Base-by-base conservation (phyloP, 2,888 invertebrate species). In the Drosophila macrothrix region DNA sequence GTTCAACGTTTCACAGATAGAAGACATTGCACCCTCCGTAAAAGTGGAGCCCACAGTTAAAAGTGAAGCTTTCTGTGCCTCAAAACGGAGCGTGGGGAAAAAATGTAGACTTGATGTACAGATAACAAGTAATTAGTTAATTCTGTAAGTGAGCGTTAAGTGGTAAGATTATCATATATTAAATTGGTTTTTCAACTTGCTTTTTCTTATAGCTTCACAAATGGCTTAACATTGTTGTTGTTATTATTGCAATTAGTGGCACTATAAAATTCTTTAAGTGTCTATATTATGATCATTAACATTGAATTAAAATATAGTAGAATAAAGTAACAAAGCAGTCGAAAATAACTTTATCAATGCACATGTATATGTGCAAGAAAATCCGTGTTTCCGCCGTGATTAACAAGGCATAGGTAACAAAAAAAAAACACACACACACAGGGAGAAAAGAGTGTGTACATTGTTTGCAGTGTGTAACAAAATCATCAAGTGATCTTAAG, bases 1-100 rank as follows among this genome's bases (percentile, higher is more conserved):
- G 58, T 84, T 82, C 82, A 83, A 72, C 84, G 88, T 52, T 62
- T 39, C 62, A 4, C 46, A 65, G 33, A 22, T 56, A 35, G 49
- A 64, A 80, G 81, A 69, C 65, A 49, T 70, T 77, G 77, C 77
- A 79, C 80, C 69, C 58, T 19, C 22, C 25, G 28, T 10, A 7
- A 29, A 29, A 29, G 29, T 29, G 29, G 29, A 31, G n/a, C 33
- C 37, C 33, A 41, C 41, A 29, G 37, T 53, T 59, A 25, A 22
- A 61, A 49, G 14, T 61, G 39, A 25, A 49, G 41, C 52, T 59
- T 37, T 19, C 7, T n/a, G 14, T 25, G 56, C 53, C 50, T 56
- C 19, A 35, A 16, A 28, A 31, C 52, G n/a, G 5, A 43, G 52
- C 33, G 43, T 25, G 37, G 31, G 12, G n/a, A 49, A 64, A 41